Evolutionary conservation across 2,888 invertebrate genomes (phyloP).

Genomic region (Horisme vitalbata): DNA sequence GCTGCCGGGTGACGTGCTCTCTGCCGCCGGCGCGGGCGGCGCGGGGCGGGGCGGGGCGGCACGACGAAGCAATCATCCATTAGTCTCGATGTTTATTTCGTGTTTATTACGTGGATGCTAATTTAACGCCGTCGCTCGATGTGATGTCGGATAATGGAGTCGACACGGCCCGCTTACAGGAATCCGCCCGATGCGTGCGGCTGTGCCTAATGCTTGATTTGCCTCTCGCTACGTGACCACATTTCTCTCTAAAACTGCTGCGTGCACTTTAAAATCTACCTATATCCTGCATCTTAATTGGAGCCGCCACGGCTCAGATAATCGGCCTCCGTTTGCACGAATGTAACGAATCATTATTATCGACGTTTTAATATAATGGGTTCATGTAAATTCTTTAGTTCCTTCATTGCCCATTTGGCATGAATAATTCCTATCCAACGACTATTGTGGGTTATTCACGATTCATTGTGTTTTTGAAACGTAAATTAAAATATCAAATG

Average conservation of each 20-base stretch:
- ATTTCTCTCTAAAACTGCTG: conserved; percentile 38
- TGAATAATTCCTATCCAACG: conserved; percentile 61
- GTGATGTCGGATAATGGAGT: conserved; percentile 54
- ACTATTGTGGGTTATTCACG: conserved; percentile 70
- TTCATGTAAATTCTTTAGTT: conserved; percentile 53
- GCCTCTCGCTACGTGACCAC: conserved; percentile 33
- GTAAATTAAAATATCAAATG: conserved; percentile 64
- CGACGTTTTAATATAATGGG: conserved; percentile 56
- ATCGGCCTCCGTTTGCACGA: conserved; percentile 49
- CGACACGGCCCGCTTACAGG: conserved; percentile 37
- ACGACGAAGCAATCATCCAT: conserved; percentile 64
- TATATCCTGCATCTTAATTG: conserved; percentile 57
- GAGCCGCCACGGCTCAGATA: conserved; percentile 43
- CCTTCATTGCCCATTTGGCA: conserved; percentile 54
- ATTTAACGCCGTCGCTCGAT: conserved; percentile 54
- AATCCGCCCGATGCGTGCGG: conserved; percentile 17
- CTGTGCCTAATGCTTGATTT: conserved; percentile 39
- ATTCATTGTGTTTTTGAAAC: conserved; percentile 71
- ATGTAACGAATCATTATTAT: conserved; percentile 61
- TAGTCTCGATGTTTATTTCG: conserved; percentile 75
- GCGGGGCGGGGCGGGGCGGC: conserved; percentile 13
- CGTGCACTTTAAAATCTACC: conserved; percentile 47
- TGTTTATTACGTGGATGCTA: conserved; percentile 67
- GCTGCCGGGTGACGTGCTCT: conserved; percentile 23
- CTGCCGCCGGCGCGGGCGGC: conserved; percentile 21